A percentile compares a stretch with the other conserved stretches of the same genome.
Conservation (phyloP, 1,140 invertebrate species). For the Drosophila punjabiensis region DNA sequence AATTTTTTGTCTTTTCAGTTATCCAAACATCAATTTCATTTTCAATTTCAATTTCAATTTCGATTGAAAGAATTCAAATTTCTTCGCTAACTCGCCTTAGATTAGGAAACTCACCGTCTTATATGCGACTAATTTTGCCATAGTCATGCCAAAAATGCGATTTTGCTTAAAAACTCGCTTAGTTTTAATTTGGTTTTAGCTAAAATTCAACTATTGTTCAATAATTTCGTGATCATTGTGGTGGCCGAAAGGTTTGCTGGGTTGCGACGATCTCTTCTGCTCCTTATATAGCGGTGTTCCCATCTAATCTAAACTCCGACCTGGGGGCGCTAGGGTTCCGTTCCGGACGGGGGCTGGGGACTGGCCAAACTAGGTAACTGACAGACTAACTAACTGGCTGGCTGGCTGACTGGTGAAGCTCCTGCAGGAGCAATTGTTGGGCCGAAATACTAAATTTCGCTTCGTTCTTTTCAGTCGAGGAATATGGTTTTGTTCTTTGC, state of each 20-base stretch:
- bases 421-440: slow-evolving; percentile 49
- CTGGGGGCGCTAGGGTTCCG: slow-evolving; percentile 67
- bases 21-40: slow-evolving; percentile 45
- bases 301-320: slow-evolving; percentile 62
- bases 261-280: slow-evolving; percentile 33
- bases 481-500: slow-evolving; percentile 62
- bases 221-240: slow-evolving; percentile 67
- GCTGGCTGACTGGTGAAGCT: slow-evolving; percentile 49
- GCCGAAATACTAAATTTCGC: slow-evolving; percentile 49
- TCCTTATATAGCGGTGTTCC: slow-evolving; percentile 62
- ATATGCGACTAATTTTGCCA: slow-evolving; percentile 74
- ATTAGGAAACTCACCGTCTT: slow-evolving; percentile 84
- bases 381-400: slow-evolving; percentile 16
- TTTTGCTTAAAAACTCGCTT: slow-evolving; percentile 63
- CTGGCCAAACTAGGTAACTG: slow-evolving; percentile 12
- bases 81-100: slow-evolving; percentile 46
- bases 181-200: slow-evolving; percentile 76
- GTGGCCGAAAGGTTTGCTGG: slow-evolving; percentile 76
- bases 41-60: slow-evolving; percentile 36
- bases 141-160: slow-evolving; percentile 68
- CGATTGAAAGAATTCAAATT: slow-evolving; percentile 28
- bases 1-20: slow-evolving; percentile 30
- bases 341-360: slow-evolving; percentile 8
- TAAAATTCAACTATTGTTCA: slow-evolving; percentile 84
- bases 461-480: slow-evolving; percentile 57